Conservation (phyloP, 2,797 vertebrate species). For the Dicrostonyx torquatus region DNA sequence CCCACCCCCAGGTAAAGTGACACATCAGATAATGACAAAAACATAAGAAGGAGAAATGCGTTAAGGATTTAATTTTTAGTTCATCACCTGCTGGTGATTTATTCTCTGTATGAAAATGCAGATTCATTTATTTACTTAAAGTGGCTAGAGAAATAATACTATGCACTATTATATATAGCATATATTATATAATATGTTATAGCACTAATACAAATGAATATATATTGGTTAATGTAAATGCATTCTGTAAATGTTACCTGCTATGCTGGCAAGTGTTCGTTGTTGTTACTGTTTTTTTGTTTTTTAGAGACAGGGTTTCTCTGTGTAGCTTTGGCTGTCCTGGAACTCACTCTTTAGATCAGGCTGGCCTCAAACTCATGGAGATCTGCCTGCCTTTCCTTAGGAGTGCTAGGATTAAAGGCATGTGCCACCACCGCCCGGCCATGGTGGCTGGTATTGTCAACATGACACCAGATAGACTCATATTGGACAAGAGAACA, state of each 20-base stretch:
- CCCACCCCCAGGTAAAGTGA: neutral
- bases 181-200: neutral
- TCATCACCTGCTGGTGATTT: slow-evolving; percentile 22
- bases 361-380: too few species aligned
- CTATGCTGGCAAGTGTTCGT: too few species aligned
- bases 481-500: neutral
- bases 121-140: slow-evolving; percentile 31
- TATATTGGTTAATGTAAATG: neutral
- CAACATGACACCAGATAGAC: neutral
- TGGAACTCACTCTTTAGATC: too few species aligned
- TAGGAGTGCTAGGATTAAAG: too few species aligned
- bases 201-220: neutral
- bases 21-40: neutral
- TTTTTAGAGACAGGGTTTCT: too few species aligned
- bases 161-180: neutral
- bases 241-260: slow-evolving; percentile 19
- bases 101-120: slow-evolving; percentile 22
- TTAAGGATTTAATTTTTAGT: slow-evolving; percentile 25
- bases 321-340: too few species aligned
- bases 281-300: too few species aligned
- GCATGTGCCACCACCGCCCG: too few species aligned
- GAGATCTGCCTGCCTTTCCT: too few species aligned
- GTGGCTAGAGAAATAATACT: neutral
- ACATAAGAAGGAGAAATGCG: neutral
- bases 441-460: neutral